Evolutionary conservation across 2,113 vertebrate species (phyloP).

Genomic region (Puffinus mauretanicus): DNA sequence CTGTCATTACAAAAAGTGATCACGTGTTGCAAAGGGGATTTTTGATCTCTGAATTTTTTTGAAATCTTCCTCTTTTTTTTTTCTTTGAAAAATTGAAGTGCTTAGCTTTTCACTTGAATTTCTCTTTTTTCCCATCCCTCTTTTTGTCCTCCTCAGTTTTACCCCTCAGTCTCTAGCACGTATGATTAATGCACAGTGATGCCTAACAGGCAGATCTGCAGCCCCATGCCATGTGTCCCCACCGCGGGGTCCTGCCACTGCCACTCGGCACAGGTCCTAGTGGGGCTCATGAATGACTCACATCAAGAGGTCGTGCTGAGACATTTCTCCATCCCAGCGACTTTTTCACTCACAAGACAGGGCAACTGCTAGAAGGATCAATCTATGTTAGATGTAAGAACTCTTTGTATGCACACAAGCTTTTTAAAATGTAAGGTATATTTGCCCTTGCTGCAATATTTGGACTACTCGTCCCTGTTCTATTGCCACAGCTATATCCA

Average conservation of each 20-base stretch:
- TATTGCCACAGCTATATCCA: background rate
- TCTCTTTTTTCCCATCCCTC: background rate
- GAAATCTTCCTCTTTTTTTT: background rate
- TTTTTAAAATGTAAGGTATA: background rate
- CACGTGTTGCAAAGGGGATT: background rate
- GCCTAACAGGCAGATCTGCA: background rate
- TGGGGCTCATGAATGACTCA: background rate
- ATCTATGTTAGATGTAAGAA: background rate
- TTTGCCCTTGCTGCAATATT: background rate
- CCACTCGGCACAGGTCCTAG: background rate
- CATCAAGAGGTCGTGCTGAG: background rate
- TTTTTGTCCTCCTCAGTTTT: background rate
- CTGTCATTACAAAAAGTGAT: background rate
- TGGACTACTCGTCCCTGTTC: background rate
- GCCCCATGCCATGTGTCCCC: background rate
- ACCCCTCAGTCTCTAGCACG: rapidly evolving
- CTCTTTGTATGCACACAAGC: background rate
- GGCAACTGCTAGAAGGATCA: background rate
- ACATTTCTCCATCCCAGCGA: background rate
- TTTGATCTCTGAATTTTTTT: background rate
- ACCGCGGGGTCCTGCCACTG: background rate
- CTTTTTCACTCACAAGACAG: background rate
- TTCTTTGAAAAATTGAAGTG: background rate
- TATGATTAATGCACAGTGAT: background rate
- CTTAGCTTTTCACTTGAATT: background rate